Evolutionary conservation across 2,888 invertebrate genomes (phyloP).

Genomic region (Diplolepis rosae): DNA sequence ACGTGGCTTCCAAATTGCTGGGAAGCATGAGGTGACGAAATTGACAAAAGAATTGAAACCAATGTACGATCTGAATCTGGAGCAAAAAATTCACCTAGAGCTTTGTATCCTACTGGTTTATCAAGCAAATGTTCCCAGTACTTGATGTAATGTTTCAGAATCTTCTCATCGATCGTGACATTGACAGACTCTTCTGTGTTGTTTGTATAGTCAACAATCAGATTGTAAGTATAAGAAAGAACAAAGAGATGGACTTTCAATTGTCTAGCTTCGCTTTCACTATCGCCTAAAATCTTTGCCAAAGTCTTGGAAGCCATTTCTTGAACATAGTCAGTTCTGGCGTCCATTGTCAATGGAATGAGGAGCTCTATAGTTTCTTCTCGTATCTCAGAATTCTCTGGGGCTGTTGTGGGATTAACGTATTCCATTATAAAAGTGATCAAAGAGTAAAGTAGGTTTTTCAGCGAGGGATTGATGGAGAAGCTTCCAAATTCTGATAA

Average conservation of each 20-base stretch:
- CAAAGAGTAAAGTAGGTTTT: constrained; percentile 79
- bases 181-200: constrained; percentile 65
- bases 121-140: constrained; percentile 92
- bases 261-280: constrained; percentile 80
- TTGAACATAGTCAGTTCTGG: constrained; percentile 83
- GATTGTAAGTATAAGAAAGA: constrained; percentile 80
- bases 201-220: constrained; percentile 79
- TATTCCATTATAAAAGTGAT: constrained; percentile 81
- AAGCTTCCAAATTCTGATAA: constrained; percentile 78
- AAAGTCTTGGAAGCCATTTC: constrained; percentile 79
- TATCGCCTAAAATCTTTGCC: constrained; percentile 79
- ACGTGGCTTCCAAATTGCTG: constrained; percentile 85
- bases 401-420: constrained; percentile 74
- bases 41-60: constrained; percentile 86
- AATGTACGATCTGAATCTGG: constrained; percentile 80
- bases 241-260: constrained; percentile 80
- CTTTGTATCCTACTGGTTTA: constrained; percentile 86
- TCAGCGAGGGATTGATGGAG: constrained; percentile 79
- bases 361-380: constrained; percentile 81
- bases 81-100: constrained; percentile 88
- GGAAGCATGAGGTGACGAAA: constrained; percentile 83
- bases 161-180: constrained; percentile 77
- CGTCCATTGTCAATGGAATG: constrained; percentile 85
- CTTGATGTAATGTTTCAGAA: constrained; percentile 81
- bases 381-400: constrained; percentile 80